These are phyloP conservation scores for Laothoe populi DNA, from an alignment of 2,888 invertebrate genomes.

Conservation along the genomic window DNA sequence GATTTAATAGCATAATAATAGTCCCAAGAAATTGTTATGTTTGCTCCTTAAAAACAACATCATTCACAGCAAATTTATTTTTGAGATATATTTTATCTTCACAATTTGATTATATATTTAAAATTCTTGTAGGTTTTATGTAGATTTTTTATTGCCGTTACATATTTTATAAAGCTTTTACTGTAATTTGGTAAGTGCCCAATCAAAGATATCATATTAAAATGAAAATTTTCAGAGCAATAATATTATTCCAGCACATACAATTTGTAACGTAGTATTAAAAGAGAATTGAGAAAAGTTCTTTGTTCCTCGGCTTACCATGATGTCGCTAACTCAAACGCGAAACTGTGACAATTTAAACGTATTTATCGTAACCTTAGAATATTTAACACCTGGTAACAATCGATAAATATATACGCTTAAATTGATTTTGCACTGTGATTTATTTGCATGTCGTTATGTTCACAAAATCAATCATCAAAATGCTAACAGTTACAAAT, in stretches of 20 bases:
- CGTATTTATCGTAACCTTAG: neutral
- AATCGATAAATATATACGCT: neutral
- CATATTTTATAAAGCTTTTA: neutral
- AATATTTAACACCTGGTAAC: neutral
- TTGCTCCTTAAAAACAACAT: too few species aligned
- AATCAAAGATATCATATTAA: neutral
- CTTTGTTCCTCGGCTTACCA: neutral
- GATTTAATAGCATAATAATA: neutral
- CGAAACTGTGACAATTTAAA: neutral
- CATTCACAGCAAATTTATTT: too few species aligned
- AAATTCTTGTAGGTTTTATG: too few species aligned
- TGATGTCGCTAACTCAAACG: neutral
- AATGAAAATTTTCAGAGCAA: neutral
- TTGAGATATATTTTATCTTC: neutral
- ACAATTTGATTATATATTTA: neutral
- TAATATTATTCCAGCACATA: neutral
- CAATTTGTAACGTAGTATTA: neutral
- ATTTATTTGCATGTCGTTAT: neutral
- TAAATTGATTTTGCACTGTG: neutral
- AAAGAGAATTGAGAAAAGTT: neutral
- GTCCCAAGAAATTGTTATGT: neutral
- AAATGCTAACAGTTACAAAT: constrained; percentile 8
- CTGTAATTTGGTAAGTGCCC: neutral
- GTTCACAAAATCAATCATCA: constrained; percentile 1
- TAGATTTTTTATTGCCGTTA: neutral